phyloP scores from a whole-genome alignment of 2,888 invertebrate species.

The Pachycephus smyrnensis region DNA sequence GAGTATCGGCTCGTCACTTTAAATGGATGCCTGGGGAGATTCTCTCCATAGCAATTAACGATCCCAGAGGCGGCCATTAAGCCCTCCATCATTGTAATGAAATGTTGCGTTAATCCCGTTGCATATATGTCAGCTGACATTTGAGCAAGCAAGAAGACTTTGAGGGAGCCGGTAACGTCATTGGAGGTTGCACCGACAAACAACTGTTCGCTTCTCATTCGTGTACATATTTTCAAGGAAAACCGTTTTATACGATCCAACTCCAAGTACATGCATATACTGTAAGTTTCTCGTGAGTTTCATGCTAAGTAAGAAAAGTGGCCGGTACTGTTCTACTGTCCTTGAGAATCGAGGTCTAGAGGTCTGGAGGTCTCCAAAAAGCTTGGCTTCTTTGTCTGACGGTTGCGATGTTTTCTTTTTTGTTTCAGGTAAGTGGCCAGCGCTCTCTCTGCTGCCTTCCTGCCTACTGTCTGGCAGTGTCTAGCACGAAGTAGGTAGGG shows the following conservation, averaged over 20 bases:
- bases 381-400: background rate
- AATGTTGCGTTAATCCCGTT: background rate
- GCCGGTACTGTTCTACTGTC: background rate
- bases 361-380: background rate
- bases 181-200: background rate
- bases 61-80: background rate
- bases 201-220: background rate
- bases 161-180: background rate
- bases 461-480: background rate
- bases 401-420: conserved; percentile 18
- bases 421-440: conserved; percentile 33
- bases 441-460: background rate
- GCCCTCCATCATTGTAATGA: background rate
- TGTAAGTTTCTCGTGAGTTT: background rate
- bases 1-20: background rate
- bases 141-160: background rate
- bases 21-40: background rate
- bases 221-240: background rate
- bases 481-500: conserved; percentile 10
- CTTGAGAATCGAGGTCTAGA: background rate
- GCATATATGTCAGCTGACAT: background rate
- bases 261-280: background rate
- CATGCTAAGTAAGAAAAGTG: background rate
- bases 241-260: background rate
- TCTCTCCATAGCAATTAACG: background rate